A percentile compares a stretch with the other conserved stretches of the same genome.
Evolutionary conservation across 2,888 invertebrate species (phyloP).

Genomic region (Apoda limacodes): DNA sequence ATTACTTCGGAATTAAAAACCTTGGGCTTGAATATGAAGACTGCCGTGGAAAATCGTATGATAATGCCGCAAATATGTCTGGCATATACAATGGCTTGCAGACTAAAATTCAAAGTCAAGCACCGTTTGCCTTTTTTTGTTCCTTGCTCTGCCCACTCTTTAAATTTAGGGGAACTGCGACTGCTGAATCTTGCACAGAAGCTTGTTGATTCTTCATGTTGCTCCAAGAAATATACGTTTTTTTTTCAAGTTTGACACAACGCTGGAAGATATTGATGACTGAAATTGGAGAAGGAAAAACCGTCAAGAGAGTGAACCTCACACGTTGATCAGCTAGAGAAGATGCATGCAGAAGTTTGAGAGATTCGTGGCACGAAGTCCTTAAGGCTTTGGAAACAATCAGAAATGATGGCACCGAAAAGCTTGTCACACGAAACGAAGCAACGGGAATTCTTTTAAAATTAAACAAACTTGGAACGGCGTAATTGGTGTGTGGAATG

Average conservation of each 20-base stretch:
- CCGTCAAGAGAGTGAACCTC: slow-evolving; percentile 23
- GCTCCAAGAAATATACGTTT: slow-evolving; percentile 16
- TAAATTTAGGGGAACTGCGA: slow-evolving; percentile 16
- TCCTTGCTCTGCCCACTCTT: slow-evolving; percentile 16
- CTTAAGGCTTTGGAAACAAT: slow-evolving; percentile 9
- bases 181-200: slow-evolving; percentile 18
- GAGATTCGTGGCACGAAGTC: slow-evolving; percentile 18
- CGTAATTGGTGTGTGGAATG: slow-evolving; percentile 13
- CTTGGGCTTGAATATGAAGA: slow-evolving; percentile 10
- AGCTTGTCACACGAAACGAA: slow-evolving; percentile 10
- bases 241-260: slow-evolving; percentile 12
- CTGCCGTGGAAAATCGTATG: slow-evolving; percentile 18
- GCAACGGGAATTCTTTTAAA: slow-evolving; percentile 6
- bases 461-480: slow-evolving; percentile 12
- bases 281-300: slow-evolving; percentile 16
- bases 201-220: slow-evolving; percentile 18
- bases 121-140: too few relatives aligned
- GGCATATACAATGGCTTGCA: slow-evolving; percentile 12
- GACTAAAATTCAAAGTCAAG: too few relatives aligned
- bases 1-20: too few relatives aligned
- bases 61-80: slow-evolving; percentile 18
- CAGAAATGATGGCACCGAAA: slow-evolving; percentile 7
- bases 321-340: slow-evolving; percentile 28
- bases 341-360: slow-evolving; percentile 20
- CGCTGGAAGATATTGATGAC: slow-evolving; percentile 13